Evolutionary conservation across 2,888 invertebrate species (phyloP), one percentile per base, ranked within the genome.

Genomic region (Harmothoe impar): DNA sequence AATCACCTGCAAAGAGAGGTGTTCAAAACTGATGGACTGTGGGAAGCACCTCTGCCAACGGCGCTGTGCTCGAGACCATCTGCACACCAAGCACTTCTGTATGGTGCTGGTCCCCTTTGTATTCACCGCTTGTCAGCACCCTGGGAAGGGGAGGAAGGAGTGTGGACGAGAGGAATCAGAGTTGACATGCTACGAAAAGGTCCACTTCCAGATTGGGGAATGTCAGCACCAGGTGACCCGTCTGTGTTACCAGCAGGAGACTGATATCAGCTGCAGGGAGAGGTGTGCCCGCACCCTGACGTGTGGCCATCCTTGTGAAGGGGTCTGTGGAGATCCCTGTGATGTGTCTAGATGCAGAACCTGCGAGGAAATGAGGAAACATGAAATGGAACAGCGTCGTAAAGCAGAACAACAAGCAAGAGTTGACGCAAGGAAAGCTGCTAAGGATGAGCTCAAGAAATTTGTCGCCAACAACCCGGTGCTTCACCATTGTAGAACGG

Each of bases 301-400:
- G 29, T 92, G 92, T 72, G 89, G 86, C 1, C 92, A 92, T 89
- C 84, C 88, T 20, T 92, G 92, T 89, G 51, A 89, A 20, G 56
- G 23, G 0, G 35, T 52, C 15, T 92, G 92, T 56, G 81, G 89
- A 12, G 43, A 90, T 31, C 23, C 43, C 10, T 92, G 92, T 86
- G 85, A 25, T 54, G 23, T 0, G 0, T 7, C 25, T 17, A 52
- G 17, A 25, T 54, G 56, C 68, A 62, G 10, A 7, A 29, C 51
- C 0, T 92, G 92, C 51, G 77, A 35, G 12, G 68, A 77, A 29
- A 91, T 84, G 43, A 20, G n/a, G 25, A 77, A 77, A 43, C 54
- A 90, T 29, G 33, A 51, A 31, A 77, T 72, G 52, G 12, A 68
- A n/a, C 1, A 72, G 31, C 23, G 10, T 7, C 0, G 72, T 0